phyloP scores from a whole-genome alignment of 2,888 invertebrate species.

The Lamellibrachia satsuma region DNA sequence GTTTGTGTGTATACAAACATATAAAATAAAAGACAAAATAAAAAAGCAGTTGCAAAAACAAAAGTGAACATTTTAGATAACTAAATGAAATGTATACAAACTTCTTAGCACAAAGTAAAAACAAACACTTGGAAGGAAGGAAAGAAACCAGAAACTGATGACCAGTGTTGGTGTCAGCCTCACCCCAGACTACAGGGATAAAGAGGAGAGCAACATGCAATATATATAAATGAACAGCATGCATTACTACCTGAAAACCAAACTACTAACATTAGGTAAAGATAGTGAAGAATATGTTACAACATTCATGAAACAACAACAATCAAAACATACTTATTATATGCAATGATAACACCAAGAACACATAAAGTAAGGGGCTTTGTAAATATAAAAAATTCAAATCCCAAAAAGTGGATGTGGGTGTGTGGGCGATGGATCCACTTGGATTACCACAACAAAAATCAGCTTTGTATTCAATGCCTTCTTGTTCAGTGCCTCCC shows the following conservation, averaged over 20 bases:
- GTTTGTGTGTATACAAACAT: background rate
- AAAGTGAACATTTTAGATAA: background rate
- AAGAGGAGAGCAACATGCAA: background rate
- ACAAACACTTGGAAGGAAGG: no score
- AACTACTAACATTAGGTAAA: background rate
- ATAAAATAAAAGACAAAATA: background rate
- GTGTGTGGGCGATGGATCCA: no score
- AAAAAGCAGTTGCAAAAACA: background rate
- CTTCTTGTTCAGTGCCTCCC: no score
- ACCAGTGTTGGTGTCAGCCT: no score
- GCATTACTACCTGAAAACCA: background rate
- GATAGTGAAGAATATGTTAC: background rate
- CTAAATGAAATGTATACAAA: background rate
- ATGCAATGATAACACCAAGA: background rate
- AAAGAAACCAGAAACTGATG: no score
- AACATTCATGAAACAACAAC: constrained; percentile 17
- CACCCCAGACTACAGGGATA: no score
- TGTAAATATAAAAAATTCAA: no score
- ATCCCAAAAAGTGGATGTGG: no score
- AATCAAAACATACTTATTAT: background rate
- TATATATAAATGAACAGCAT: background rate
- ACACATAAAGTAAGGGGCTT: background rate
- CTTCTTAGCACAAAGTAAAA: no score
- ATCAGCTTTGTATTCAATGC: no score
- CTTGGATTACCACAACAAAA: background rate